A percentile compares a stretch with the other conserved stretches of the same genome.
phyloP scores from a whole-genome alignment of 2,113 vertebrate species.

The Microtus ochrogaster region DNA sequence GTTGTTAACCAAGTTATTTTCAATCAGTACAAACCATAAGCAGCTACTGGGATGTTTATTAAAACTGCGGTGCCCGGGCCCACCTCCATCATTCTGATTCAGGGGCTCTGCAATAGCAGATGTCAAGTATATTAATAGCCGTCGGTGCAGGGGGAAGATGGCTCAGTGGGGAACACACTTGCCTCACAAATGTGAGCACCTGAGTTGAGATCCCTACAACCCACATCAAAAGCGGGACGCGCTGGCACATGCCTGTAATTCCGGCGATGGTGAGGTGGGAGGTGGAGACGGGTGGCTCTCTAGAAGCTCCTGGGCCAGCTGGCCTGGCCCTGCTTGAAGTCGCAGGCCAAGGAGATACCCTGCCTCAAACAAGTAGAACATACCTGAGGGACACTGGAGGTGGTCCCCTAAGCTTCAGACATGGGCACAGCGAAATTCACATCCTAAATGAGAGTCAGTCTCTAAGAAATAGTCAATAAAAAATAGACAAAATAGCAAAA shows the following conservation, averaged over 20 bases:
- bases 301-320: background rate
- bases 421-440: background rate
- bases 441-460: background rate
- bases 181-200: background rate
- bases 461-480: background rate
- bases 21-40: background rate
- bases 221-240: background rate
- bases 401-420: too few relatives aligned
- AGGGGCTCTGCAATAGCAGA: background rate
- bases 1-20: background rate
- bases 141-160: background rate
- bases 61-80: background rate
- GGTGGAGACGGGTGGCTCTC: background rate
- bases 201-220: background rate
- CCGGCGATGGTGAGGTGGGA: too few relatives aligned
- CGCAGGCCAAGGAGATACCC: too few relatives aligned
- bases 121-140: background rate
- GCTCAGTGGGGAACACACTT: background rate
- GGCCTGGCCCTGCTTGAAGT: background rate
- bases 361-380: background rate
- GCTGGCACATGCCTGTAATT: background rate
- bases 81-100: background rate
- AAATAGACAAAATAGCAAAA: slow-evolving; percentile 1
- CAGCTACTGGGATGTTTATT: background rate
- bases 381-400: background rate